Base-by-base conservation (phyloP, 2,888 invertebrate genomes). In the Auanema freiburgensis region DNA sequence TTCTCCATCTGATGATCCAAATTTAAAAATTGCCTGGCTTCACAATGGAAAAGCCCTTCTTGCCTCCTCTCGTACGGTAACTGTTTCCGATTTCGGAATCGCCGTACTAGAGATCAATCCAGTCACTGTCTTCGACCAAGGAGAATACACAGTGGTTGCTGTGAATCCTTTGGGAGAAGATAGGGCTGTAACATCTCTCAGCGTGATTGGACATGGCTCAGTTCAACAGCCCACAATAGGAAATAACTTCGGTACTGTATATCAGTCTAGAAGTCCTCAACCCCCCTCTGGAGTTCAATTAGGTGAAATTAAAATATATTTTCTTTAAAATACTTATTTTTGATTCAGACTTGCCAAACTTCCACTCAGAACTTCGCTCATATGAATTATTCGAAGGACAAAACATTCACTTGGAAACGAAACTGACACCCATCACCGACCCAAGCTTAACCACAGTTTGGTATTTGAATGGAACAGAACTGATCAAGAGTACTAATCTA, bases 131-230 rank as follows among this genome's bases (percentile, higher is more conserved):
- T 90, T 92, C 81, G 96, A 97, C 86, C 90, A 91, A 66, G 95
- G 94, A 77, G 94, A 95, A 87, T 95, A 95, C 85, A 93, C 93
- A 1, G 93, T 94, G 86, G 92, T 91, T 66, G 94, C 94, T 53
- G 90, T 91, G 79, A 95, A 95, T 86, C 91, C 92, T 84, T 93
- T 92, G 50, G 96, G 95, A 81, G 88, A 90, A 83, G 92, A 91
- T 55, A 69, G 76, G 91, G 92, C 92, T 12, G 89, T 90, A 75
- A 92, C 92, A 71, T 87, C 89, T 76, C 88, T 94, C 66, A 89
- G 89, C 78, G 90, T 94, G 51, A 90, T 90, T 21, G 91, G 53
- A 43, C 69, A 69, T 46, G 72, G 72, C n/a, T 65, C 61, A 16
- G 59, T 69, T 49, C 64, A 69, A 10, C 68, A 68, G 40, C 62